These are phyloP conservation scores for Acanthacorydalis orientalis DNA, from an alignment of 2,888 invertebrate species.

Conservation along the genomic window DNA sequence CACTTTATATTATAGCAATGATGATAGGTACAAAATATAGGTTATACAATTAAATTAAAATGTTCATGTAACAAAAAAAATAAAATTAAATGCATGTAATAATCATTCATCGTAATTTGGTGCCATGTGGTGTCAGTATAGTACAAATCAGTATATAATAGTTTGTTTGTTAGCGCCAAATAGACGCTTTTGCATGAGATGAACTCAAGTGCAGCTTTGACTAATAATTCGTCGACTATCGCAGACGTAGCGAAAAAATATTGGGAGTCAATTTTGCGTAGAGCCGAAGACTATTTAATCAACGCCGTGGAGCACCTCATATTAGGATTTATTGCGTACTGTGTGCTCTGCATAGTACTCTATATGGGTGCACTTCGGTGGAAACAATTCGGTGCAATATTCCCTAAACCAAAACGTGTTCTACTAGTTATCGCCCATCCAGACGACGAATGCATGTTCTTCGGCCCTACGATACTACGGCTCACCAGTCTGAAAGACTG, in stretches of 20 bases:
- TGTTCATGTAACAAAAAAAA: no score
- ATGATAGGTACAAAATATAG: no score
- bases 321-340: constrained; percentile 30
- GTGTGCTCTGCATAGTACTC: constrained; percentile 33
- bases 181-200: background rate
- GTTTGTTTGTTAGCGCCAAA: no score
- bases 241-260: background rate
- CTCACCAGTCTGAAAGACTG: constrained; percentile 42
- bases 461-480: constrained; percentile 74
- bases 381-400: constrained; percentile 30
- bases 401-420: constrained; percentile 39
- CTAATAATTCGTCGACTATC: background rate
- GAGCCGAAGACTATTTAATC: constrained; percentile 24
- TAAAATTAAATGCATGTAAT: no score
- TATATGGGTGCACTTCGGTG: constrained; percentile 23
- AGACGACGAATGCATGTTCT: constrained; percentile 99
- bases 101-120: no score
- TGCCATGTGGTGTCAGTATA: no score
- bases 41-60: no score
- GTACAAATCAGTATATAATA: no score
- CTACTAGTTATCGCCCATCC: constrained; percentile 87
- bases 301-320: constrained; percentile 36
- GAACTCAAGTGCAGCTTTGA: background rate
- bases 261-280: background rate
- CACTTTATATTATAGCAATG: no score